Base-by-base conservation (phyloP, 2,797 vertebrate species). In the Chiroxiphia lanceolata region DNA sequence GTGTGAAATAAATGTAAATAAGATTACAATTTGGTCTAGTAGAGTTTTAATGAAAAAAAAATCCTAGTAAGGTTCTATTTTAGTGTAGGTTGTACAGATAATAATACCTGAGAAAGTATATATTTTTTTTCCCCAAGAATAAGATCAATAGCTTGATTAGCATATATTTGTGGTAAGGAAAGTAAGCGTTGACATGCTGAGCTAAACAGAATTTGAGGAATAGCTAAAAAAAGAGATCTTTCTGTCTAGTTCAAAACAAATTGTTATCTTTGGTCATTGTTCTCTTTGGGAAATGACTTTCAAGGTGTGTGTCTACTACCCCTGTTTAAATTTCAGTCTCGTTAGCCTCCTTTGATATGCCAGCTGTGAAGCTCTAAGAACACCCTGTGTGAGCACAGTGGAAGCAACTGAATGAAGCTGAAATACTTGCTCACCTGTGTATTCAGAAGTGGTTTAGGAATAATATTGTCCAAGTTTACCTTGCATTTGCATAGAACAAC, bases 1-100 rank as follows among this genome's bases (percentile, higher is more conserved):
- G n/a, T 51, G 48, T 76, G 64, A 92, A 89, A 79, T 89, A 79
- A 75, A 69, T 76, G 53, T 87, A 87, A 92, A 71, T 86, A 81
- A 78, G 57, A 65, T 84, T 83, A 72, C 3, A 69, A 33, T 84
- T 89, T 65, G 11, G 4, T 23, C 57, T 75, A 20, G 21, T 31
- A 20, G 38, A 47, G 1, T 71, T 91, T 84, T 76, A 10, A 60
- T 57, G 9, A 31, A 71, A 77, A 59, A 15, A 51, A 53, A 53
- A 29, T 74, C 13, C 31, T 78, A 38, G 20, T 40, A 68, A 88
- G 5, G 2, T 40, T 79, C 72, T 69, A 51, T 72, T 89, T 84
- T 82, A 45, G 11, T 79, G 9, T 72, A 59, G 31, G 20, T 65
- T 12, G 16, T 79, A 51, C 65, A 76, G 61, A 42, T 45, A 83